These are phyloP conservation scores for Brevimyrus niger DNA, from an alignment of 2,113 vertebrate genomes.

Conservation along the genomic window DNA sequence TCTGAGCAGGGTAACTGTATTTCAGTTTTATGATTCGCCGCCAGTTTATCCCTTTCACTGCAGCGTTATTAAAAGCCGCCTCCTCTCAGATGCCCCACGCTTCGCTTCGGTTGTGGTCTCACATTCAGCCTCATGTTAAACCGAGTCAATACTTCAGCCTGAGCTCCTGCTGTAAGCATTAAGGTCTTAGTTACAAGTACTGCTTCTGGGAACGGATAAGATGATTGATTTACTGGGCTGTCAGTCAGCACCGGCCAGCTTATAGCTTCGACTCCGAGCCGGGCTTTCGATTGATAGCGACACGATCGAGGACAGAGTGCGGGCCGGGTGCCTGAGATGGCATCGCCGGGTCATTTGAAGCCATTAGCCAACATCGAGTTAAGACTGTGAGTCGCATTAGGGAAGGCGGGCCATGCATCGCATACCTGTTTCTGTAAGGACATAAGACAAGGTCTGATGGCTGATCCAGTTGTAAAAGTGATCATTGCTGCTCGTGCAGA, in stretches of 20 bases:
- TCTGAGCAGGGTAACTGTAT: constrained; percentile 5
- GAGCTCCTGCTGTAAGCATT: constrained; percentile 22
- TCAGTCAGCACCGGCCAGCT: constrained; percentile 24
- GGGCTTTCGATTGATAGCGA: constrained; percentile 18
- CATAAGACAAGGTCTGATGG: not conserved
- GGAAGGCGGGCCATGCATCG: not conserved
- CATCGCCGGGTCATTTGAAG: not conserved
- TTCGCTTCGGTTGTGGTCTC: constrained; percentile 5
- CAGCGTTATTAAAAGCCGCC: not conserved
- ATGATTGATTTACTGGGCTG: constrained; percentile 28
- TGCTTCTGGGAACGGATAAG: constrained; percentile 30
- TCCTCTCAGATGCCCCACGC: not conserved
- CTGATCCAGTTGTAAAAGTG: not conserved
- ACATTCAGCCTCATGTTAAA: constrained; percentile 12
- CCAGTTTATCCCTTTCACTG: not conserved
- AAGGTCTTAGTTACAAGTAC: constrained; percentile 31
- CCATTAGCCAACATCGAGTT: not conserved
- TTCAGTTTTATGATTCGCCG: constrained; percentile 4
- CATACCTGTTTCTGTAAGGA: not conserved
- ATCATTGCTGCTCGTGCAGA: not conserved
- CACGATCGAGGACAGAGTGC: not conserved
- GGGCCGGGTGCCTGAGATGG: not conserved
- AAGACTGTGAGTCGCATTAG: not conserved
- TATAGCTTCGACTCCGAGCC: constrained; percentile 20
- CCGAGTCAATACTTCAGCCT: constrained; percentile 23